Percentiles rank a stretch among this genome's conserved stretches.
phyloP scores from a whole-genome alignment of 2,113 vertebrate species.

The Corythoichthys intestinalis region DNA sequence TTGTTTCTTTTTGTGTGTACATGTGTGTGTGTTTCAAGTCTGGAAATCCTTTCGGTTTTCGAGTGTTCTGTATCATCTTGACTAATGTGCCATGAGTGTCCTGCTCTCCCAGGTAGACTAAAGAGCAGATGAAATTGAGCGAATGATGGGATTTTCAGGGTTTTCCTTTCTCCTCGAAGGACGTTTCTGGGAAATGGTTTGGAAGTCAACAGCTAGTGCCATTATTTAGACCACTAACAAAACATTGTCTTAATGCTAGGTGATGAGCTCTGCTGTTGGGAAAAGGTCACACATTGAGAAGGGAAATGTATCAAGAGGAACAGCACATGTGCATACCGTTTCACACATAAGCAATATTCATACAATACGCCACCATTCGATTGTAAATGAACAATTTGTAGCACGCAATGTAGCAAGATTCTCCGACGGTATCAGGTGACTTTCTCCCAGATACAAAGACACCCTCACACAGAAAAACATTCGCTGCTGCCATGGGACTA shows the following conservation, averaged over 20 bases:
- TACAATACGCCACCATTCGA: background rate
- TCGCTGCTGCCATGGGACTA: slow-evolving; percentile 29
- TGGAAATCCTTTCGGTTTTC: slow-evolving; percentile 51
- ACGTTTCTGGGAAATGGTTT: slow-evolving; percentile 32
- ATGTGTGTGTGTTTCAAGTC: slow-evolving; percentile 9
- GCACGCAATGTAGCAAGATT: slow-evolving; percentile 10
- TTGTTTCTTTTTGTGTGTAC: slow-evolving; percentile 43
- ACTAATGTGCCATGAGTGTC: slow-evolving; percentile 42
- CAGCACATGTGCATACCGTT: too few species aligned
- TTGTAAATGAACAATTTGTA: background rate
- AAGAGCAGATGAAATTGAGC: slow-evolving; percentile 45
- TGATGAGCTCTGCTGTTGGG: slow-evolving; percentile 6
- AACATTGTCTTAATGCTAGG: slow-evolving; percentile 9
- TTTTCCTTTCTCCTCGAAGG: slow-evolving; percentile 28
- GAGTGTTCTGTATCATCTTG: slow-evolving; percentile 52
- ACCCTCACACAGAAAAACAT: slow-evolving; percentile 17
- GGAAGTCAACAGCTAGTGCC: slow-evolving; percentile 11
- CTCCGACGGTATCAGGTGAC: background rate
- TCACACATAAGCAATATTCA: background rate
- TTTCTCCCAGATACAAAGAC: background rate
- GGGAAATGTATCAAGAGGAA: background rate
- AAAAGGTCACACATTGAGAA: background rate
- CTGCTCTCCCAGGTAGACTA: slow-evolving; percentile 59
- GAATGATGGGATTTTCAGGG: slow-evolving; percentile 59
- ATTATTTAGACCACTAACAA: background rate